phyloP scores from a whole-genome alignment of 2,797 vertebrate genomes.

The Petrocephalus sullivani region DNA sequence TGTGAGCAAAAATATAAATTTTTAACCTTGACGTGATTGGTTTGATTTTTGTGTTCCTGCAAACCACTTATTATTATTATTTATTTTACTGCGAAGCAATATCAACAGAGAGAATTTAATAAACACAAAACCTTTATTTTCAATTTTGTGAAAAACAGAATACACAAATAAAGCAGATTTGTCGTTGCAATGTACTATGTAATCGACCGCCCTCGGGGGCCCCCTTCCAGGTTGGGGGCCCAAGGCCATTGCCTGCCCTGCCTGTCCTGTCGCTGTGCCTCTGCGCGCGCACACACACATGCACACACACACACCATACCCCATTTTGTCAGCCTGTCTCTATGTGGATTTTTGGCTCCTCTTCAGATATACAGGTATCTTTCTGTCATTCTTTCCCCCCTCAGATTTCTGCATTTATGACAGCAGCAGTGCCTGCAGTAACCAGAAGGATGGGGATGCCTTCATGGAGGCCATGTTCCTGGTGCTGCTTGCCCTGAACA shows the following conservation, averaged over 20 bases:
- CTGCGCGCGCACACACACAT: not conserved
- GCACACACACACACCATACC: not conserved
- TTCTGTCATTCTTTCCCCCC: slow-evolving; percentile 11
- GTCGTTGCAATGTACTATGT: no score
- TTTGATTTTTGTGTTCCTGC: not conserved
- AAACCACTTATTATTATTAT: no score
- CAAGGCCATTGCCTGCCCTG: no score
- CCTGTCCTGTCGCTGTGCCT: no score
- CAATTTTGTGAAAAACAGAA: no score
- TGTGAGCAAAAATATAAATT: not conserved
- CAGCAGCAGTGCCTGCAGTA: slow-evolving; percentile 40
- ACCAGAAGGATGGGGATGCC: slow-evolving; percentile 47
- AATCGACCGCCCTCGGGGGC: no score
- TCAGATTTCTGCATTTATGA: slow-evolving; percentile 55
- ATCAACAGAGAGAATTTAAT: no score
- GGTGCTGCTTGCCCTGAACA: slow-evolving; percentile 68
- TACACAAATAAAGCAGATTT: no score
- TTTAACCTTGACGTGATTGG: not conserved
- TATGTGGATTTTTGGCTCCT: slow-evolving; percentile 4
- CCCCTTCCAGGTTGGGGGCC: no score
- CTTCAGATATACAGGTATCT: slow-evolving; percentile 15
- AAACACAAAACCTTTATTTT: no score
- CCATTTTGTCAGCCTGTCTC: not conserved
- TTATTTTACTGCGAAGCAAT: no score
- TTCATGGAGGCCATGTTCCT: slow-evolving; percentile 72